Base-by-base conservation (phyloP, 2,113 vertebrate genomes). In the Spea bombifrons region DNA sequence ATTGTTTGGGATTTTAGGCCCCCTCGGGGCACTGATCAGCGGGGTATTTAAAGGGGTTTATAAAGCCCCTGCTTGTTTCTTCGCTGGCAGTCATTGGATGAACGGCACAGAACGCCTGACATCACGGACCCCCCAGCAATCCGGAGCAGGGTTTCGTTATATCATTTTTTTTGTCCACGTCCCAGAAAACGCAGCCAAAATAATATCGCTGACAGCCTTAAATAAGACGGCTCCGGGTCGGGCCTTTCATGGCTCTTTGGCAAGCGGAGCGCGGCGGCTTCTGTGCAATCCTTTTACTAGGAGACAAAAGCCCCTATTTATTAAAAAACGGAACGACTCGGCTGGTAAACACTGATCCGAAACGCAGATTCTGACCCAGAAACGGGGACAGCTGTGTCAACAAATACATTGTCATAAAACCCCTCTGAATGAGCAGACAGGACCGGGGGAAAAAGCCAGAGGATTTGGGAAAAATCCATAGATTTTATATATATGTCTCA, bases 291-390 rank as follows among this genome's bases (percentile, higher is more conserved):
- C 59, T 4, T 63, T 63, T 7, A 71, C 76, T 8, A 45, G 55
- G 53, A 64, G 67, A 71, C 75, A 78, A 78, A 70, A 63, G 43
- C 75, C 72, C 52, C 43, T 46, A 68, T 76, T 59, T 76, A 76
- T 76, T 76, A 76, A 76, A 76, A 30, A 59, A 30, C 52, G 13
- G 16, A 59, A 76, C 17, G 57, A 12, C 66, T 16, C 43, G 5
- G 50, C 65, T 59, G 75, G 50, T 57, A 68, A 76, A 76, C 65
- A 66, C 9, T 0, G 15, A 67, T 13, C 13, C 65, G 7, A 43
- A 13, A 55, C 66, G 44, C 49, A 50, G 30, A 67, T 7, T 0
- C 15, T 52, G 52, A 8, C 68, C 30, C 15, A 66, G 50, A 69
- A 15, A 68, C 7, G 0, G 10, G 52, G 13, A 47, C 75, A 76